Evolutionary conservation across 2,113 vertebrate species (phyloP).

Genomic region (Channa argus): DNA sequence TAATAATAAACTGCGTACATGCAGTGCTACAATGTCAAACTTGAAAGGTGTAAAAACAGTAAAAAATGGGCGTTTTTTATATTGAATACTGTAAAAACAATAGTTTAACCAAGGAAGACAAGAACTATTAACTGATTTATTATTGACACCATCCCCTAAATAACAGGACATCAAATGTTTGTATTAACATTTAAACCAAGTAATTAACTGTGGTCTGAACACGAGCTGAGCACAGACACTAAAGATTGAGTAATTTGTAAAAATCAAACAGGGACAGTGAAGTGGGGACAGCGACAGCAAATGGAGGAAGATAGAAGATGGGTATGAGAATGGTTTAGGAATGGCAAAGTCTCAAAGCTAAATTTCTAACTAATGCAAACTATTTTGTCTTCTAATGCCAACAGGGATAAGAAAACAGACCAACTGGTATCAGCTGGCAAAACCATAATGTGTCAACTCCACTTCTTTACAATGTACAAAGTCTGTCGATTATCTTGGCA

Average conservation of each 20-base stretch:
- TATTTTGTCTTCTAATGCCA: slow-evolving; percentile 46
- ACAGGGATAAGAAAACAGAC: slow-evolving; percentile 13
- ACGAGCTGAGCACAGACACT: neutral
- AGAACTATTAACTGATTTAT: neutral
- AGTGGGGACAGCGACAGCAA: slow-evolving; percentile 5
- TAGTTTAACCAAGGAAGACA: no score
- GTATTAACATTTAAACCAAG: neutral
- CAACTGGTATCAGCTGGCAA: slow-evolving; percentile 11
- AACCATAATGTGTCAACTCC: slow-evolving; percentile 4
- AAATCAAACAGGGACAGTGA: slow-evolving; percentile 7
- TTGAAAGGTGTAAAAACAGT: no score
- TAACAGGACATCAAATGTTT: neutral
- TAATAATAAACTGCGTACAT: no score
- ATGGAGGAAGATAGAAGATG: slow-evolving; percentile 27
- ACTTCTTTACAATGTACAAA: neutral
- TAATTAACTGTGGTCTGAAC: neutral
- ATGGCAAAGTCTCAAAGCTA: slow-evolving; percentile 34
- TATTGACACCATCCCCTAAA: neutral
- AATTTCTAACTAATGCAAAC: slow-evolving; percentile 43
- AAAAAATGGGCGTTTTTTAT: no score
- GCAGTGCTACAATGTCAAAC: no score
- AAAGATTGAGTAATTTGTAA: neutral
- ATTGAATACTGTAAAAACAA: no score
- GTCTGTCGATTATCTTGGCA: neutral
- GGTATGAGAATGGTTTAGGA: neutral